Evolutionary conservation across 2,888 invertebrate species (phyloP).

Genomic region (Strigamia transsilvanica): DNA sequence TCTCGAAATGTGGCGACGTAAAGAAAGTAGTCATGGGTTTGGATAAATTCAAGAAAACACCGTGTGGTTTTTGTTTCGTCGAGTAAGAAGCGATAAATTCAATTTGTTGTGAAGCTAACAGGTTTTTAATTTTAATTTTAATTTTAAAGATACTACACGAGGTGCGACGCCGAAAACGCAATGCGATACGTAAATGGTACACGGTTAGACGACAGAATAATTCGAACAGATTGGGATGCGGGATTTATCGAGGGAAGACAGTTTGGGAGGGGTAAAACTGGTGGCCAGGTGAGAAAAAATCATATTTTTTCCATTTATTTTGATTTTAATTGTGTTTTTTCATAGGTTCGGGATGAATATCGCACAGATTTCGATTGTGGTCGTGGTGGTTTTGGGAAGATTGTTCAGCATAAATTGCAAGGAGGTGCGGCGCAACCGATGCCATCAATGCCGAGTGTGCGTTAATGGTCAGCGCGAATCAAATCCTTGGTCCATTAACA

Average conservation of each 20-base stretch:
- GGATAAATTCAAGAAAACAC: conserved; percentile 97
- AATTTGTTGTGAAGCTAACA: neutral
- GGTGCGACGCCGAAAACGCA: conserved; percentile 69
- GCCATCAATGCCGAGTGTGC: conserved; percentile 35
- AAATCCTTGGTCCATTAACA: neutral
- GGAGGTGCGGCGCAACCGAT: conserved; percentile 4
- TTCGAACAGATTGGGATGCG: conserved; percentile 99
- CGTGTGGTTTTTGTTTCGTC: conserved; percentile 99
- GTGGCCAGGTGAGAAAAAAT: conserved; percentile 81
- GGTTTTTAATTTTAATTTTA: neutral
- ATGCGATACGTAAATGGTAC: conserved; percentile 93
- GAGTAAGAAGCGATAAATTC: conserved; percentile 73
- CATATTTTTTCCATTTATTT: neutral
- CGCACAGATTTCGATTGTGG: conserved; percentile 96
- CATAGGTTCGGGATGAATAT: conserved; percentile 94
- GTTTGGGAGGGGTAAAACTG: conserved; percentile 96
- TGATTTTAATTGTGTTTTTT: neutral
- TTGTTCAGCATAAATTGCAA: conserved; percentile 78
- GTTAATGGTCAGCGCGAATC: neutral
- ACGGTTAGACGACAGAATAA: conserved; percentile 92
- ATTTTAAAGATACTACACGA: conserved; percentile 66
- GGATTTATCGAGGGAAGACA: conserved; percentile 98
- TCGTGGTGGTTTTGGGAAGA: conserved; percentile 96
- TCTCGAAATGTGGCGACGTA: conserved; percentile 94
- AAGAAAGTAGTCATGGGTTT: conserved; percentile 92